Conservation (phyloP, 2,888 invertebrate species). For the Quadroppia sp. region DNA sequence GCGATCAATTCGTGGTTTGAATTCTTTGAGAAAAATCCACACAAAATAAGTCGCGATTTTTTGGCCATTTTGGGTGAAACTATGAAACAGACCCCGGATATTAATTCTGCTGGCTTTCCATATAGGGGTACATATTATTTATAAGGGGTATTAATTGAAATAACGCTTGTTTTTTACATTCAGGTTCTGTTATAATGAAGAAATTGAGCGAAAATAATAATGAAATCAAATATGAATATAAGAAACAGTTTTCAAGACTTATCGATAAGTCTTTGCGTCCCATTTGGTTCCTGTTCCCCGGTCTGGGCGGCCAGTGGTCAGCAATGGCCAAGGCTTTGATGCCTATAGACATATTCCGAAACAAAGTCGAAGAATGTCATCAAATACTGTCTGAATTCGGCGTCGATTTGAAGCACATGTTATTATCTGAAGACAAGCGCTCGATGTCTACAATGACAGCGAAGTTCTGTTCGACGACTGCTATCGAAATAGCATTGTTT, state of each 20-base stretch:
- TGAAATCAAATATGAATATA: too few relatives aligned
- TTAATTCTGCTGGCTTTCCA: conserved; percentile 36
- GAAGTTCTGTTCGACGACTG: too few relatives aligned
- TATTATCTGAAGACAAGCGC: conserved; percentile 86
- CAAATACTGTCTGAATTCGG: conserved; percentile 58
- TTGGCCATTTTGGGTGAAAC: conserved; percentile 61
- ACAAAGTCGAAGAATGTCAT: conserved; percentile 61
- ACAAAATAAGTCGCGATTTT: conserved; percentile 64
- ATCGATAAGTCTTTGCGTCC: background rate
- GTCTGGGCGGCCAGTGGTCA: conserved; percentile 53
- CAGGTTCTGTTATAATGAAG: background rate
- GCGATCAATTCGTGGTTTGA: conserved; percentile 66
- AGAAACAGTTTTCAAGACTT: background rate
- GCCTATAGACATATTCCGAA: conserved; percentile 50
- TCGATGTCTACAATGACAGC: conserved; percentile 76
- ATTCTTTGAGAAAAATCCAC: conserved; percentile 55
- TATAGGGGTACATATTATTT: conserved; percentile 66
- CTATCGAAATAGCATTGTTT: conserved; percentile 55
- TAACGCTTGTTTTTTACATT: too few relatives aligned
- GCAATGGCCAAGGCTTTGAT: conserved; percentile 36
- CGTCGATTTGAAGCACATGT: conserved; percentile 82
- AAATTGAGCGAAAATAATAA: background rate
- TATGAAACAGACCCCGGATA: conserved; percentile 19
- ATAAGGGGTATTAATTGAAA: too few relatives aligned
- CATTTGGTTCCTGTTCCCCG: conserved; percentile 66